Conservation (phyloP, 2,888 invertebrate genomes). For the Chrysolina americana region DNA sequence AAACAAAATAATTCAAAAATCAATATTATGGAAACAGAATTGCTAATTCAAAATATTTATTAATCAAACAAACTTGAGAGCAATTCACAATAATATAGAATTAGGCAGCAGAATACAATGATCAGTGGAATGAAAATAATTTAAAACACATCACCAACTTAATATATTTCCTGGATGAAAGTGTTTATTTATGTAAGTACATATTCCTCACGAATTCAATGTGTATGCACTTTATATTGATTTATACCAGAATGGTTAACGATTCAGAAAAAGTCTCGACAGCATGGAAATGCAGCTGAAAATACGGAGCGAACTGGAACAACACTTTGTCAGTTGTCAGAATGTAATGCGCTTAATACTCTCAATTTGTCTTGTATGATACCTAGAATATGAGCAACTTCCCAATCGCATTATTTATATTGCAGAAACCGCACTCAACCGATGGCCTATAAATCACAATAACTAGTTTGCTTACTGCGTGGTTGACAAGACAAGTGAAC, state of each 20-base stretch:
- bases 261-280: neutral
- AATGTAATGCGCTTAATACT: conserved; percentile 17
- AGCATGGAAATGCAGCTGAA: conserved; percentile 11
- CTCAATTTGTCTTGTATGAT: conserved; percentile 25
- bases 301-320: conserved; percentile 18
- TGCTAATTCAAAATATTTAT: too few species aligned
- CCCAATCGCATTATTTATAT: conserved; percentile 20
- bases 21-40: too few species aligned
- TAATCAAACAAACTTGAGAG: too few species aligned
- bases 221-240: neutral
- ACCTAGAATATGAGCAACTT: conserved; percentile 16
- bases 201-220: neutral
- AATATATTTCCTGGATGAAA: too few species aligned
- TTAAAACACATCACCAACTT: too few species aligned
- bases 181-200: neutral
- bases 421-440: conserved; percentile 15
- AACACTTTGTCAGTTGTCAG: conserved; percentile 23
- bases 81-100: too few species aligned
- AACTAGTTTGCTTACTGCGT: conserved; percentile 10
- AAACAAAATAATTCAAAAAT: too few species aligned
- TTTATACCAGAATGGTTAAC: conserved; percentile 2
- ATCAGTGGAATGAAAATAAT: too few species aligned
- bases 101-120: too few species aligned
- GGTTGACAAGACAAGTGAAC: conserved; percentile 18
- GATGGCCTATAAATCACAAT: conserved; percentile 21